phyloP scores from a whole-genome alignment of 1,140 invertebrate species.

The Copidosoma floridanum region DNA sequence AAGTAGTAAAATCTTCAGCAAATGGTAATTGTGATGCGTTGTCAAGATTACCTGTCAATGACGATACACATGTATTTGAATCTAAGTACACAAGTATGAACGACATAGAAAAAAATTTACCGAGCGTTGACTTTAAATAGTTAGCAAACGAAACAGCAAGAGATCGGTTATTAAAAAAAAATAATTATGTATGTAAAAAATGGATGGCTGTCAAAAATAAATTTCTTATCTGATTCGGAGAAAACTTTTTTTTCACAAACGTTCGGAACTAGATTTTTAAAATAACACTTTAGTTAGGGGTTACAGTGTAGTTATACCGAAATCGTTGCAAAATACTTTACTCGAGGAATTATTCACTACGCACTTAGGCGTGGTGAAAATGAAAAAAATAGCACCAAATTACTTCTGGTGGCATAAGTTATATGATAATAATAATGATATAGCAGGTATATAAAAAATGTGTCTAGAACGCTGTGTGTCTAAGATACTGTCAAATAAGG shows the following conservation, averaged over 20 bases:
- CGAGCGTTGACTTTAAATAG: background rate
- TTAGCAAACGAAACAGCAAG: too few relatives aligned
- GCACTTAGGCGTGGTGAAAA: conserved; percentile 38
- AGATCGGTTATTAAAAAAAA: background rate
- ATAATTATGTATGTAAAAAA: background rate
- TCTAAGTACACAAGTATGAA: background rate
- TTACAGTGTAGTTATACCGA: conserved; percentile 46
- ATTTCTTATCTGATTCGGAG: background rate
- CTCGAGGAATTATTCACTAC: conserved; percentile 43
- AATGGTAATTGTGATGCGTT: conserved; percentile 11
- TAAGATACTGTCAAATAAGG: too few relatives aligned
- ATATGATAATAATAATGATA: conserved; percentile 50
- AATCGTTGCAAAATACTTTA: conserved; percentile 28
- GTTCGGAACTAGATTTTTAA: background rate
- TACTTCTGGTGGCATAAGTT: conserved; percentile 42
- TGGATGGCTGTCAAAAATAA: too few relatives aligned
- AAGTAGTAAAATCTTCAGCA: background rate
- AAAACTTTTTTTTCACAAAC: background rate
- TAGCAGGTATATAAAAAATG: conserved; percentile 41
- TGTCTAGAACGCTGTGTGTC: too few relatives aligned
- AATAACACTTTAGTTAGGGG: conserved; percentile 14
- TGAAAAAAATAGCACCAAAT: conserved; percentile 36
- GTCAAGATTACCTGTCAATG: background rate
- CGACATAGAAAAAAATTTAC: background rate
- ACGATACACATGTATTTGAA: background rate